A percentile compares a stretch with the other conserved stretches of the same genome.
Conservation (phyloP, 2,113 vertebrate genomes). For the Vombatus ursinus region DNA sequence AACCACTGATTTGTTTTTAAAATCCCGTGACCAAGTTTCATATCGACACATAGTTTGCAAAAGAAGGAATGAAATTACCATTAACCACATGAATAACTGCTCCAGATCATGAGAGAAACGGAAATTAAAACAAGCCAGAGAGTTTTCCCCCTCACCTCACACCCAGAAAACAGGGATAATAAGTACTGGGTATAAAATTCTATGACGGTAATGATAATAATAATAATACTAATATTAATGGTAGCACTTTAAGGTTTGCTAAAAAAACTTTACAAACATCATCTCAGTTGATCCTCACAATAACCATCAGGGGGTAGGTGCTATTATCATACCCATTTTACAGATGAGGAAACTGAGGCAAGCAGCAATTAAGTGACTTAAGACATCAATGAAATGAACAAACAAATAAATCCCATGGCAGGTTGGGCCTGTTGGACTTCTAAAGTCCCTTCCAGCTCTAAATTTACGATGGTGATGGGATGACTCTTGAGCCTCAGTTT, state of each 20-base stretch:
- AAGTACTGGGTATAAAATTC: background rate
- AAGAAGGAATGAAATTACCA: background rate
- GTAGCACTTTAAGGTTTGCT: background rate
- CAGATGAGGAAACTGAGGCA: background rate
- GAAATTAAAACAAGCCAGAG: background rate
- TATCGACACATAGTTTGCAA: background rate
- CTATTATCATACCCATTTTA: background rate
- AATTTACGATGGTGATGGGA: background rate
- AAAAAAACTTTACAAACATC: background rate
- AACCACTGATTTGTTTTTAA: background rate
- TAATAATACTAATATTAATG: background rate
- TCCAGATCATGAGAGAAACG: background rate
- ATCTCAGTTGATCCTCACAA: background rate
- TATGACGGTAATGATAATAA: background rate
- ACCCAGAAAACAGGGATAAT: background rate
- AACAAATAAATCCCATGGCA: background rate
- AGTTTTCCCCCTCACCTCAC: background rate
- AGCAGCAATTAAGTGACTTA: background rate
- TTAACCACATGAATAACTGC: background rate
- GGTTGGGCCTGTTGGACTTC: background rate
- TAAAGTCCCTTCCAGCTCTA: background rate
- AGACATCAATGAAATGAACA: background rate
- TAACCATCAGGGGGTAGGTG: background rate
- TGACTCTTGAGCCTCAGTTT: background rate
- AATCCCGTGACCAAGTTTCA: background rate